Percentiles rank a stretch among this genome's conserved stretches.
Conservation (phyloP, 1,140 invertebrate species). For the Aphis gossypii region DNA sequence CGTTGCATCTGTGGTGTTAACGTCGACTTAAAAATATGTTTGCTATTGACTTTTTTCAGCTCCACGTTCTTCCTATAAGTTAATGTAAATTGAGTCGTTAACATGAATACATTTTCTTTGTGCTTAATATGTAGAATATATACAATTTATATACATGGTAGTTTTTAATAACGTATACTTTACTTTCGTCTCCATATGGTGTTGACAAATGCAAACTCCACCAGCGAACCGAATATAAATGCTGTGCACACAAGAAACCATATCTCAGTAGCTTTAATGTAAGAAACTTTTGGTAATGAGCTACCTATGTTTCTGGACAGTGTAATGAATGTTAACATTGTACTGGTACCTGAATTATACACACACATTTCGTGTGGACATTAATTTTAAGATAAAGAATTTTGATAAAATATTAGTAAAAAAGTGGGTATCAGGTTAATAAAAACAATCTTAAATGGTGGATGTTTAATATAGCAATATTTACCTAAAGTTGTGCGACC, state of each 20-base stretch:
- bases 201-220: slow-evolving; percentile 90
- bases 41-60: slow-evolving; percentile 82
- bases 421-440: background rate
- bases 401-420: background rate
- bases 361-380: background rate
- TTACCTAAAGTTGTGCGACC: slow-evolving; percentile 80
- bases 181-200: slow-evolving; percentile 85
- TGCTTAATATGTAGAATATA: background rate
- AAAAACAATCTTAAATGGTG: background rate
- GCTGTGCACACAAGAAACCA: slow-evolving; percentile 87
- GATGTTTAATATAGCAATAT: background rate
- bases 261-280: slow-evolving; percentile 89
- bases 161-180: slow-evolving; percentile 61
- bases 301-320: slow-evolving; percentile 82
- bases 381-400: background rate
- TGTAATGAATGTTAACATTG: slow-evolving; percentile 86
- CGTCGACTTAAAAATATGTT: slow-evolving; percentile 83
- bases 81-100: background rate
- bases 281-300: slow-evolving; percentile 85
- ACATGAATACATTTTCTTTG: background rate
- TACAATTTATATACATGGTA: background rate
- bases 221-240: slow-evolving; percentile 84
- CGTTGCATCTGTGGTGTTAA: slow-evolving; percentile 77
- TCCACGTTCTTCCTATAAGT: slow-evolving; percentile 76
- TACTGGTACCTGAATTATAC: slow-evolving; percentile 73